Conservation (phyloP, 2,888 invertebrate species). For the Pelosia muscerda region DNA sequence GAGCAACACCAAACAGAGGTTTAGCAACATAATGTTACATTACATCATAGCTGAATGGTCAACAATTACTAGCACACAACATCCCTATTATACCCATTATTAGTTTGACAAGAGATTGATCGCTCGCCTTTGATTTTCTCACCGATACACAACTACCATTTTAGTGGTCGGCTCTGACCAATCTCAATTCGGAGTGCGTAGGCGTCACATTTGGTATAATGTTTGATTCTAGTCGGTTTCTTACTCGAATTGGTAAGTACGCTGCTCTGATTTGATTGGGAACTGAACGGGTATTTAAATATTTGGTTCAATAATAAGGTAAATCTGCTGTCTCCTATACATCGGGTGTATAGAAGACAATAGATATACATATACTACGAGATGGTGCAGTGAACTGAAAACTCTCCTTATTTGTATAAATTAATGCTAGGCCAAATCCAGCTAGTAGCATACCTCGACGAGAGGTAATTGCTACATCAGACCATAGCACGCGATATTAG, state of each 20-base stretch:
- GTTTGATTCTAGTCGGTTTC: constrained; percentile 26
- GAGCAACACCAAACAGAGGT: constrained; percentile 20
- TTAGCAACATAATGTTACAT: constrained; percentile 29
- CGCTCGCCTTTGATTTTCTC: constrained; percentile 46
- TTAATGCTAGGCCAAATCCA: background rate
- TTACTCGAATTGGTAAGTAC: constrained; percentile 27
- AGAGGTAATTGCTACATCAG: background rate
- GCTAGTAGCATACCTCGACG: too few relatives aligned
- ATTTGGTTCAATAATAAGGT: background rate
- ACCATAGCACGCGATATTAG: background rate
- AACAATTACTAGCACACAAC: constrained; percentile 52
- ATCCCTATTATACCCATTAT: constrained; percentile 57
- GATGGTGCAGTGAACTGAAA: background rate
- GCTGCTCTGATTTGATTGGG: background rate
- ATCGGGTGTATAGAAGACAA: background rate
- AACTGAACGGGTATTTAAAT: background rate
- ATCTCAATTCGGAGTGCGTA: constrained; percentile 43
- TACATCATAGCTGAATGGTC: constrained; percentile 48
- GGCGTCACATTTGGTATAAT: constrained; percentile 42
- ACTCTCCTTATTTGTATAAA: background rate
- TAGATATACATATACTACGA: too few relatives aligned
- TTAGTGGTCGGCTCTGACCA: constrained; percentile 46
- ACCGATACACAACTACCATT: constrained; percentile 48
- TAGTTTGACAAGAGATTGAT: constrained; percentile 61
- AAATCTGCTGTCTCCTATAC: too few relatives aligned